Evolutionary conservation across 2,797 vertebrate species (phyloP).

Genomic region (Tenualosa ilisha): DNA sequence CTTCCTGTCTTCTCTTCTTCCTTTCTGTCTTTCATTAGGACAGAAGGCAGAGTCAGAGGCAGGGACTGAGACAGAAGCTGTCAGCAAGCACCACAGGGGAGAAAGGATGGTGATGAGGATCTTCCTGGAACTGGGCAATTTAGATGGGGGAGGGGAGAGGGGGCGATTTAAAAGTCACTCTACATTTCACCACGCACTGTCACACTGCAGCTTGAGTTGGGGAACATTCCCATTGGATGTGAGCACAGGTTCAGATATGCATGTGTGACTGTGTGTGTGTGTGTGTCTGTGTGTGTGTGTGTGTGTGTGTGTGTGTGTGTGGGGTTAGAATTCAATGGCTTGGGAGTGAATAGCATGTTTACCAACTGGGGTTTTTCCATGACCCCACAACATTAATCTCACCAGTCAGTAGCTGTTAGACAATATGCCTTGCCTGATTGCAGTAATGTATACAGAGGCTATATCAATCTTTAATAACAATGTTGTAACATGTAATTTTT

Average conservation of each 20-base stretch:
- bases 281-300: neutral
- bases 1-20: neutral
- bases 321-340: neutral
- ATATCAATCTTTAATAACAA: neutral
- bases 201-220: neutral
- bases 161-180: neutral
- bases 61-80: conserved; percentile 7
- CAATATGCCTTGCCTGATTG: neutral
- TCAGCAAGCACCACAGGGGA: neutral
- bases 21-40: neutral
- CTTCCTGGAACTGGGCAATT: neutral
- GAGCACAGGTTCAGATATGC: neutral
- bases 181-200: neutral
- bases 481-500: neutral
- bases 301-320: neutral
- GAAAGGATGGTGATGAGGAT: neutral
- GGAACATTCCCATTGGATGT: neutral
- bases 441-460: neutral
- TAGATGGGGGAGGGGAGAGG: neutral
- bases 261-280: neutral
- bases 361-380: neutral
- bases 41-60: neutral
- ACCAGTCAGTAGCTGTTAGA: neutral
- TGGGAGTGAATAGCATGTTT: neutral
- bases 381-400: neutral